Evolutionary conservation across 2,888 invertebrate genomes (phyloP).

Genomic region (Pemphredon lugubris): DNA sequence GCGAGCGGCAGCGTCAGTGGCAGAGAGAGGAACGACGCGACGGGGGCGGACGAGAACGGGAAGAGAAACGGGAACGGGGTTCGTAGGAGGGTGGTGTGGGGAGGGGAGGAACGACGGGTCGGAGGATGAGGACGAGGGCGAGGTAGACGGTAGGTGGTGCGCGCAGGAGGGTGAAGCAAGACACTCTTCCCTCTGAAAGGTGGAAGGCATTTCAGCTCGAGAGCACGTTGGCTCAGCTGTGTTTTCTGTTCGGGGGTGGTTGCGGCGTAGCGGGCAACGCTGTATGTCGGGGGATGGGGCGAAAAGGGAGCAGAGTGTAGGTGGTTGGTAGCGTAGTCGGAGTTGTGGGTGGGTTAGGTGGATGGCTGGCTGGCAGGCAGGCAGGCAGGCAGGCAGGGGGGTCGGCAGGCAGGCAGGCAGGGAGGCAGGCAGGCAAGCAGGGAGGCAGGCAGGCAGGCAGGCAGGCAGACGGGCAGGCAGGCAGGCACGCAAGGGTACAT

Average conservation of each 20-base stretch:
- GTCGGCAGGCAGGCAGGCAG: slow-evolving; percentile 73
- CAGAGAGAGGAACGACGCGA: slow-evolving; percentile 34
- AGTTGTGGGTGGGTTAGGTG: slow-evolving; percentile 62
- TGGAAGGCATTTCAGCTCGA: slow-evolving; percentile 76
- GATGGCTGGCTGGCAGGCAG: slow-evolving; percentile 75
- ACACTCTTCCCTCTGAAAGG: slow-evolving; percentile 71
- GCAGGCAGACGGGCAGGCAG: slow-evolving; percentile 72
- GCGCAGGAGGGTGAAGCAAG: slow-evolving; percentile 58
- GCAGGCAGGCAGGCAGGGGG: slow-evolving; percentile 53
- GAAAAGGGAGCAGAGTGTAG: slow-evolving; percentile 64
- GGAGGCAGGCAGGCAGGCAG: slow-evolving; percentile 70
- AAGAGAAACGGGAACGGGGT: slow-evolving; percentile 54
- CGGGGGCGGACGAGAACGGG: slow-evolving; percentile 50
- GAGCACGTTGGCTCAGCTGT: slow-evolving; percentile 80
- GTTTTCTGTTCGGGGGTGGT: slow-evolving; percentile 77
- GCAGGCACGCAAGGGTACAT: slow-evolving; percentile 76
- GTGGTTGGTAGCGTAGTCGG: slow-evolving; percentile 65
- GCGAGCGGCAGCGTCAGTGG: slow-evolving; percentile 25
- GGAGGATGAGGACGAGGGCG: slow-evolving; percentile 45
- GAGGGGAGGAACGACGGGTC: slow-evolving; percentile 40
- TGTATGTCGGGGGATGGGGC: slow-evolving; percentile 56
- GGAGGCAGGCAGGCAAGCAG: slow-evolving; percentile 74
- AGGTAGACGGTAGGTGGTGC: slow-evolving; percentile 51
- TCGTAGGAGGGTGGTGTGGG: slow-evolving; percentile 20
- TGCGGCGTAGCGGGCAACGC: slow-evolving; percentile 67